Evolutionary conservation across 2,888 invertebrate genomes (phyloP), one percentile per base, ranked within the genome.

Genomic region (Drosophila antonietae): DNA sequence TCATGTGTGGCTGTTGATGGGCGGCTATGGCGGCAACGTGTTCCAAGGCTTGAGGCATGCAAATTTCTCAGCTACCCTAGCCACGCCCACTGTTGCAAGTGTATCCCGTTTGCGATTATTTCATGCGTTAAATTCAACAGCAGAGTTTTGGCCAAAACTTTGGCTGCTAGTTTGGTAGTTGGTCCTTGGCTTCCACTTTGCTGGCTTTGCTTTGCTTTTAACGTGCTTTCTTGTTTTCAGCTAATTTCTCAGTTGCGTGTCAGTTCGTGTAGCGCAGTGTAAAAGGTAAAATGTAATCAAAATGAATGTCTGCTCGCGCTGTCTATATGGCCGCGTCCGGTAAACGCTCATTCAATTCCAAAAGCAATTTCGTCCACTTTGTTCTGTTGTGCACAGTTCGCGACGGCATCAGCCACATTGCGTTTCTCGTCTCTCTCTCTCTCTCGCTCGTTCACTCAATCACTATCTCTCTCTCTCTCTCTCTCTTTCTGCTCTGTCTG

Each of bases 321-420:
- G 51, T 56, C 47, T 67, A 51, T 68, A 15, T 61, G 43, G 43
- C 57, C 63, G 44, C 62, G 69, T 72, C 74, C 69, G 68, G 63
- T 67, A 81, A 81, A 66, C 62, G 71, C 67, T 75, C 73, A 56
- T 75, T 75, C 69, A 75, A 57, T 76, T 81, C 68, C 76, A 89
- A 89, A 81, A 88, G 88, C 88, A 88, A 86, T 90, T 88, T 85
- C 83, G 90, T 86, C 90, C 87, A 86, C 87, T 86, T 90, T 88
- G 81, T 88, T 88, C 89, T 76, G 79, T 83, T 88, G 71, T 86
- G 76, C 88, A 83, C 83, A 71, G 85, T 85, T 70, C 78, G 81
- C 84, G 87, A 81, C 84, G 84, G 90, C 84, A 78, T 86, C 81
- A 81, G 90, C 85, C 89, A 83, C 89, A 90, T 88, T 88, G 74